These are phyloP conservation scores for Enteromius mattozi DNA, from an alignment of 2,797 vertebrate species.

Conservation along the genomic window DNA sequence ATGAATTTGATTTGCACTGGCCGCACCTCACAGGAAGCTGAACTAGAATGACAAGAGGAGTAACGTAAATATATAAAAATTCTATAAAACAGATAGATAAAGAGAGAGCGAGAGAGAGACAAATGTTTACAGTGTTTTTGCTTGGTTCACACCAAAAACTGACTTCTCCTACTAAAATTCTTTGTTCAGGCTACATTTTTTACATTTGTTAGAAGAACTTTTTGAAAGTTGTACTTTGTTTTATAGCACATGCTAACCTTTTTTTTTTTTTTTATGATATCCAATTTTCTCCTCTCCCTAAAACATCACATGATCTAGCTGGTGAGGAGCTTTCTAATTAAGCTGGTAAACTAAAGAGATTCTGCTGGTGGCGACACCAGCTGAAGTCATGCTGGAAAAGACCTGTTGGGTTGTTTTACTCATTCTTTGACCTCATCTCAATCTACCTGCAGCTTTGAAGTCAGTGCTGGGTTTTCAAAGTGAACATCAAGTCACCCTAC, in stretches of 20 bases:
- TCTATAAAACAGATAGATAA: no score
- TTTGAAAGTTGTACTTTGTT: no score
- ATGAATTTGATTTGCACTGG: background rate
- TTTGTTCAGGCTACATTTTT: no score
- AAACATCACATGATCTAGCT: background rate
- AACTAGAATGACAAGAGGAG: background rate
- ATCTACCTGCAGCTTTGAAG: slow-evolving; percentile 16
- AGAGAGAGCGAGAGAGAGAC: no score
- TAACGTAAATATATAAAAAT: no score
- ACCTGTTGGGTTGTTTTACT: no score
- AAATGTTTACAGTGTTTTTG: no score
- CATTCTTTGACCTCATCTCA: background rate
- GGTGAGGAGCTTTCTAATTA: background rate
- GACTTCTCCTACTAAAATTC: no score
- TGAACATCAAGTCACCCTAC: background rate
- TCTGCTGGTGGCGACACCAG: no score
- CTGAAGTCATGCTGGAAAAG: background rate
- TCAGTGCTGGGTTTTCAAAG: background rate
- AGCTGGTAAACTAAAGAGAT: background rate
- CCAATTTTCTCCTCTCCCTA: background rate
- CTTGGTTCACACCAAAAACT: no score
- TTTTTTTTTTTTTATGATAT: background rate
- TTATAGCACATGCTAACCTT: no score
- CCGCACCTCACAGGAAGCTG: background rate
- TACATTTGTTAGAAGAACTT: no score